Base-by-base conservation (phyloP, 2,888 invertebrate species). In the Endotricha flammealis region DNA sequence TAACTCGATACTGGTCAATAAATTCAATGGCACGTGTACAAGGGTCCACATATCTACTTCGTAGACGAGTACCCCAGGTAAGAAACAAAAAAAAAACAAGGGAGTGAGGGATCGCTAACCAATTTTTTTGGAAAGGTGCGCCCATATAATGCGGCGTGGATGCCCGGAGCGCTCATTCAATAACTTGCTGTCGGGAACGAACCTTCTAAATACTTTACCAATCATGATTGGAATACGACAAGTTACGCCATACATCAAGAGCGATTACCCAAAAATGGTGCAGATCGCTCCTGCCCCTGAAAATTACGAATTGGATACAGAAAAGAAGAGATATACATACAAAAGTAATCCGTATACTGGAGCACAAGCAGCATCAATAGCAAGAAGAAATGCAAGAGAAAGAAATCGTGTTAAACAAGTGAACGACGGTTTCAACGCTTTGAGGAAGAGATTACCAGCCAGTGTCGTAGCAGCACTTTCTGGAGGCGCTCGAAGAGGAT, bases 361-460 rank as follows among this genome's bases (percentile, higher is more conserved):
- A 27, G 90, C 92, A 52, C 95, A 93, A 57, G 89, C 93, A 36
- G 93, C 93, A 17, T 95, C 96, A 0, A 96, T 96, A 9, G 95
- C 94, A 0, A 88, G 96, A 36, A 89, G 98, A 55, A 98, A 98
- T 76, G 97, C 97, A n/a, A 90, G 98, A 9, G 98, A 98, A 77
- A 88, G 98, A 50, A 97, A 97, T 70, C 91, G 98, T 44, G 97
- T 97, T 41, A 96, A 96, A 79, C 96, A 96, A 89, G 96, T 96
- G 66, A 96, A 96, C 82, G 95, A 95, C 64, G 96, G 96, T 43
- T 97, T 96, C 66, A 94, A 94, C 38, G 95, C 93, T 29, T 79
- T 97, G 23, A 88, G 96, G 35, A 94, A 95, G 57, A 94, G 95
- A 65, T 90, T 97, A 49, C 97, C 96, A 0, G 90, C 92, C 34